Evolutionary conservation across 2,113 vertebrate genomes (phyloP).

Genomic region (Panurus biarmicus): DNA sequence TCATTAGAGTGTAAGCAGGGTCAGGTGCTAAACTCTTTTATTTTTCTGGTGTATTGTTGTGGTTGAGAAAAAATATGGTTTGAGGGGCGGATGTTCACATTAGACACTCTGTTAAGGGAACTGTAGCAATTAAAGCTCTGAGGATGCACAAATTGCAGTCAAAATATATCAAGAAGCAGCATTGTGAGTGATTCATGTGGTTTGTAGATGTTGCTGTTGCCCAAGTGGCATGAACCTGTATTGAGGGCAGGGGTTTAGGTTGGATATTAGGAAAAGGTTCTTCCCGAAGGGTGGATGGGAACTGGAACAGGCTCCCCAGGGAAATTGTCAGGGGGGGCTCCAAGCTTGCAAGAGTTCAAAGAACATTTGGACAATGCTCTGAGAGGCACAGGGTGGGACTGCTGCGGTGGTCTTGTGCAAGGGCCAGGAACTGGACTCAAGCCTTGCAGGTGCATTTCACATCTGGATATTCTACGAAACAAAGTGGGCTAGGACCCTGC

Average conservation of each 20-base stretch:
- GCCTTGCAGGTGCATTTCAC: background rate
- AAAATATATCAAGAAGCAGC: background rate
- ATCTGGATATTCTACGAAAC: background rate
- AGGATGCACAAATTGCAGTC: too few species aligned
- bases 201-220: background rate
- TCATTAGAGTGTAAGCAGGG: background rate
- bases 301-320: background rate
- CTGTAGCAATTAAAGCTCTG: background rate
- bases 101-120: background rate
- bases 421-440: background rate
- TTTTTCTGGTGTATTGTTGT: background rate
- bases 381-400: background rate
- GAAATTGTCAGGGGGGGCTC: fast-evolving
- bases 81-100: background rate
- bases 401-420: background rate
- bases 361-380: background rate
- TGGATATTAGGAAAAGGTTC: background rate
- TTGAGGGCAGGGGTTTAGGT: background rate
- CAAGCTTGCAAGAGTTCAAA: background rate
- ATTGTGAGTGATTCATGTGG: background rate
- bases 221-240: background rate
- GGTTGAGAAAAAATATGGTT: background rate
- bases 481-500: background rate
- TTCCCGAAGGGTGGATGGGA: background rate
- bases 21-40: background rate